phyloP scores from a whole-genome alignment of 2,797 vertebrate species.

The Todus mexicanus region DNA sequence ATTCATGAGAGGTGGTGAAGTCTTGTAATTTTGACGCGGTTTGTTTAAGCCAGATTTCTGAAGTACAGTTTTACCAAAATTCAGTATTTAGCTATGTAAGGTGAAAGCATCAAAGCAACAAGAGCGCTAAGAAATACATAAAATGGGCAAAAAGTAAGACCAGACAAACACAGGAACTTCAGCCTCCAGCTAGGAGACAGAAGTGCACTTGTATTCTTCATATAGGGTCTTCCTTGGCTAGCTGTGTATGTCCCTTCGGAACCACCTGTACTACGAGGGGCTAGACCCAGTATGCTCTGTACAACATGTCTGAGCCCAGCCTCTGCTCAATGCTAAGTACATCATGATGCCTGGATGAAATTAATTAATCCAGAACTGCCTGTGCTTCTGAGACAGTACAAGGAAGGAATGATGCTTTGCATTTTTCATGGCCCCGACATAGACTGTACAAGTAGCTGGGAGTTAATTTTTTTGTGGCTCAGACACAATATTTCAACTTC shows the following conservation, averaged over 20 bases:
- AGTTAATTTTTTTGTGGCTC: neutral
- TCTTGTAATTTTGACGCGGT: neutral
- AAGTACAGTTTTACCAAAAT: neutral
- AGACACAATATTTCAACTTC: neutral
- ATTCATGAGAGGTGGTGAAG: neutral
- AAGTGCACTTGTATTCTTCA: fast-evolving
- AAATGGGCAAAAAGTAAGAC: neutral
- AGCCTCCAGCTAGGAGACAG: neutral
- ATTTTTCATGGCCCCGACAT: neutral
- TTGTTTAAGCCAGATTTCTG: neutral
- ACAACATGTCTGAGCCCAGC: neutral
- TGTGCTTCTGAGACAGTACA: neutral
- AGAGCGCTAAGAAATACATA: neutral
- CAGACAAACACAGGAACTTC: neutral
- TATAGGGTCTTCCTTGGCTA: neutral
- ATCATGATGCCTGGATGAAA: neutral
- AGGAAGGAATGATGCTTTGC: neutral
- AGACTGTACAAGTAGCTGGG: neutral
- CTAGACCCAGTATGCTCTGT: neutral
- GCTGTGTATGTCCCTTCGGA: neutral
- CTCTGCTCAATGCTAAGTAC: neutral
- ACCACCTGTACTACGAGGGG: neutral
- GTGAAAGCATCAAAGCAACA: neutral
- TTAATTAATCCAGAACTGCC: neutral
- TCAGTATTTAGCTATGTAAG: neutral